Evolutionary conservation across 2,797 vertebrate genomes (phyloP), one percentile per base, ranked within the genome.

Genomic region (Thaleichthys pacificus): DNA sequence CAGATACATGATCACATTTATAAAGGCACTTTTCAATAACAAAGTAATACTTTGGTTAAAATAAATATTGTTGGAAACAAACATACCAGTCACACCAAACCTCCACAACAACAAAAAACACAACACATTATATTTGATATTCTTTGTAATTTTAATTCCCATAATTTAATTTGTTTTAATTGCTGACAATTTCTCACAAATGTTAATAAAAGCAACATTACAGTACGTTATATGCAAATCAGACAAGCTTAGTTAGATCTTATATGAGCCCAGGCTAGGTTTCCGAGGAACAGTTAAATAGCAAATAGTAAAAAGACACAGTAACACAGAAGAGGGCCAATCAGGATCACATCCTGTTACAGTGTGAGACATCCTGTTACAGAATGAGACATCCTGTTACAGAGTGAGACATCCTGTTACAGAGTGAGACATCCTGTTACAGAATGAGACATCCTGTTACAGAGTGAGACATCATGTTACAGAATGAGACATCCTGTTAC

Each of bases 111-210:
- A 32, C 9, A 65, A 73, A 76, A 67, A 70, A 87, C 78, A 81
- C 80, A 62, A 24, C 22, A 73, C 21, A 21, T 14, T 30, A 47
- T 79, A 74, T 62, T 76, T 78, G 72, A 83, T 91, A 88, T 89
- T 90, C 93, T 93, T 93, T 93, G 91, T 93, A 92, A 93, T 94
- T 94, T 94, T 94, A 93, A 94, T 94, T 94, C 93, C 92, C 93
- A 93, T 93, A 92, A 94, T 94, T 94, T 92, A 88, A 86, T 87
- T 86, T 87, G 89, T 92, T 93, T 67, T 89, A 91, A 93, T 93
- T 90, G 91, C 91, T 93, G 91, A 94, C 92, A 90, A 89, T 87
- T 91, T 82, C 84, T 86, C 90, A 93, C 90, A 89, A 91, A 90
- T 84, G 84, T 89, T 89, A 92, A 92, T 89, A 88, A 91, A 91